Evolutionary conservation across 2,113 vertebrate genomes (phyloP), one percentile per base, ranked within the genome.

Genomic region (Tragelaphus imberbis): DNA sequence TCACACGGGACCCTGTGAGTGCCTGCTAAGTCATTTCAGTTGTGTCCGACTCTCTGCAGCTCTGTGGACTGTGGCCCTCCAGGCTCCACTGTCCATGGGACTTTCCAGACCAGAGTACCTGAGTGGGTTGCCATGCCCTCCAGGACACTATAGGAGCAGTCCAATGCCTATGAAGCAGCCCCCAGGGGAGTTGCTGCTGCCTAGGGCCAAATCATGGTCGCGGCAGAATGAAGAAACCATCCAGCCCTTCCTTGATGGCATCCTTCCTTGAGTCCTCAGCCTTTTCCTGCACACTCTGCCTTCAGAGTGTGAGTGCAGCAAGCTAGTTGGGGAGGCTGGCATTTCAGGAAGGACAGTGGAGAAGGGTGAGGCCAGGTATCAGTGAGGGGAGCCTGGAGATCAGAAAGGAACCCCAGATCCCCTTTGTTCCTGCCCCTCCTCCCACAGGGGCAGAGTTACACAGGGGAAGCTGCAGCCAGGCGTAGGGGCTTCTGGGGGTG

Each of bases 131-230:
- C 71, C 3, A 4, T 44, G 6, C 71, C 6, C 23, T 77, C 40
- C 44, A 40, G 65, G n/a, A 71, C 19, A 1, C 49, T 27, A 25
- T 0, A 33, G n/a, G 21, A 53, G 19, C 77, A n/a, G 5, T 17
- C 13, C 7, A 2, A 1, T 1, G 6, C 21, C 55, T 4, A 5
- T 33, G 30, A 44, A 40, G 75, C 28, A 15, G 33, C 27, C n/a
- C 77, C 12, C 23, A 19, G 49, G 36, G 2, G 1, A 3, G 23
- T 36, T n/a, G 23, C 77, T 84, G 49, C 28, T 17, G 28, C 55
- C 0, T n/a, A 28, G 16, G 27, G 49, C 6, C 36, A 33, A 15
- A 27, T 6, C 3, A 3, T 8, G 40, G 53, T 21, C 5, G 0
- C 0, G 36, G 6, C 51, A 56, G 49, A 71, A 23, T 2, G 27